Evolutionary conservation across 2,797 vertebrate species (phyloP).

Genomic region (Pelochelys cantorii): DNA sequence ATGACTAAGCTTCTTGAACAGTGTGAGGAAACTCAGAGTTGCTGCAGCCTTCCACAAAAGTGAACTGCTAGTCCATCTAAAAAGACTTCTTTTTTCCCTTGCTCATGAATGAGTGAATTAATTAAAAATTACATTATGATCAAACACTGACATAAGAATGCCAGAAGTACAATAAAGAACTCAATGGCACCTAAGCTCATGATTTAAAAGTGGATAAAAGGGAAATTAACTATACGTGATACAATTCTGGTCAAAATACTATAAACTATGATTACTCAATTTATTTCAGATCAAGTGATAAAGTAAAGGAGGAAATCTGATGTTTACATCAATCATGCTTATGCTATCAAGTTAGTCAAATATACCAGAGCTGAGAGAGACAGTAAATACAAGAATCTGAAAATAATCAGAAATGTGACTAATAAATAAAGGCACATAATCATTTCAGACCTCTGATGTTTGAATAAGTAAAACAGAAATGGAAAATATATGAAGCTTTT

Average conservation of each 20-base stretch:
- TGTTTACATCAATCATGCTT: not conserved
- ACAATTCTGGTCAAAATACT: not conserved
- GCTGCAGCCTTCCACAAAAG: not conserved
- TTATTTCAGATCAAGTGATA: not conserved
- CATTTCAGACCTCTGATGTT: not conserved
- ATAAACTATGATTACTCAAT: not conserved
- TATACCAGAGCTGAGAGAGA: not conserved
- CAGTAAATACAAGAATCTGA: not conserved
- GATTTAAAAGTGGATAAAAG: too few species aligned
- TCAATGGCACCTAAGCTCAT: not conserved
- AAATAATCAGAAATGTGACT: not conserved
- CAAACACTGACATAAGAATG: not conserved
- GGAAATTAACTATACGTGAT: not conserved
- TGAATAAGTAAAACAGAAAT: not conserved
- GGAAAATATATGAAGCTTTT: not conserved
- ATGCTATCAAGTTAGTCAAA: not conserved
- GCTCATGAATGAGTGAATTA: not conserved
- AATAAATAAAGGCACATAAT: not conserved
- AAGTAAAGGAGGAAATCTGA: not conserved
- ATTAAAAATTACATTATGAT: not conserved
- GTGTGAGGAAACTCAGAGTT: not conserved
- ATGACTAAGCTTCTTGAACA: not conserved
- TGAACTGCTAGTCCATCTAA: not conserved
- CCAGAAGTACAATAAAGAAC: not conserved
- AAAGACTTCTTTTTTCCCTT: not conserved